Evolutionary conservation across 2,113 vertebrate species (phyloP).

Genomic region (Catharus minimus): DNA sequence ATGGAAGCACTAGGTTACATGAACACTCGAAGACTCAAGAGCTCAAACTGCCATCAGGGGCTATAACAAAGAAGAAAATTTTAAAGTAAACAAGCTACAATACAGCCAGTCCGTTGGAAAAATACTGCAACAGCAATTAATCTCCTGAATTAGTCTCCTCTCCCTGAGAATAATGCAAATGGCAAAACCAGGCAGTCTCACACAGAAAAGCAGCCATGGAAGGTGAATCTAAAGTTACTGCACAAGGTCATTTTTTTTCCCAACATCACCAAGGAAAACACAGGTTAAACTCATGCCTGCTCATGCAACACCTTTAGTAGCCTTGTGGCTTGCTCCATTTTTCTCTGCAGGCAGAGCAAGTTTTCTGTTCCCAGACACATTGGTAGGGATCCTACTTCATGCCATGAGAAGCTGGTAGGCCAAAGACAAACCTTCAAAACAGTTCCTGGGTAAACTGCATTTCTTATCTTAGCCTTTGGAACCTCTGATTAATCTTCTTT

Average conservation of each 20-base stretch:
- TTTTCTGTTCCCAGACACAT: not conserved
- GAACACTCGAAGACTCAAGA: not conserved
- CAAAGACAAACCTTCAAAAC: not conserved
- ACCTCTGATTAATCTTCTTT: constrained; percentile 22
- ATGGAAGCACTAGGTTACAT: not conserved
- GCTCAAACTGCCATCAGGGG: not conserved
- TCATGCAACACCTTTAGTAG: not conserved
- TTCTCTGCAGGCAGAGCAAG: not conserved
- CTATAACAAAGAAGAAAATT: not conserved
- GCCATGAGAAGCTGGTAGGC: not conserved
- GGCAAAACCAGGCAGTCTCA: not conserved
- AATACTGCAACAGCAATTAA: not conserved
- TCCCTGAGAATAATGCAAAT: not conserved
- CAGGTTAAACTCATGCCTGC: not conserved
- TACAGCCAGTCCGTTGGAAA: not conserved
- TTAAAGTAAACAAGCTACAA: not conserved
- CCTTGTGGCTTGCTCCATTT: not conserved
- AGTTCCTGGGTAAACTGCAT: not conserved
- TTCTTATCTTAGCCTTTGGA: not conserved
- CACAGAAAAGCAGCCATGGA: not conserved
- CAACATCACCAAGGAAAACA: not conserved
- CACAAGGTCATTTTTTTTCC: not conserved
- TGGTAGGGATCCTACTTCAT: not conserved
- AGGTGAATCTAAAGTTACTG: not conserved
- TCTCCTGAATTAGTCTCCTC: not conserved